phyloP scores from a whole-genome alignment of 1,140 invertebrate genomes.

The Zaprionus capensis region DNA sequence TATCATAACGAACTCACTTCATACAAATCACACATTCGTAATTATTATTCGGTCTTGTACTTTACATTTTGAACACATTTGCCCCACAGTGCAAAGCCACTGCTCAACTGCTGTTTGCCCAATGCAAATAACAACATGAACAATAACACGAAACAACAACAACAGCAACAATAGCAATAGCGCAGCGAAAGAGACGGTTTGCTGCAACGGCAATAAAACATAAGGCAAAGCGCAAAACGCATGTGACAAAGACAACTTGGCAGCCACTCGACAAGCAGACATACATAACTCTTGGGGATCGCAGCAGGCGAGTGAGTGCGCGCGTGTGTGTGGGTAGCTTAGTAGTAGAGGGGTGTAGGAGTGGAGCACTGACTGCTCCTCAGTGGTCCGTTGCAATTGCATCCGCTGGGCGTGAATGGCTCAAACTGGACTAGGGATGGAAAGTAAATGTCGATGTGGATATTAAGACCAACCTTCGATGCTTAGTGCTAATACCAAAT shows the following conservation, averaged over 20 bases:
- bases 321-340: neutral
- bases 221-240: conserved; percentile 37
- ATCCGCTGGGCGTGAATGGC: conserved; percentile 52
- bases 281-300: conserved; percentile 2
- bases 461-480: too few relatives aligned
- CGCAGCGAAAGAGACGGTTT: conserved; percentile 4
- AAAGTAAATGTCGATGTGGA: too few relatives aligned
- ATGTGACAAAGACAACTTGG: conserved; percentile 76
- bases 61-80: conserved; percentile 38
- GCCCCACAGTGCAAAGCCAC: conserved; percentile 30
- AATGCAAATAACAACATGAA: conserved; percentile 65
- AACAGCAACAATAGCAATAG: neutral
- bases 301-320: neutral
- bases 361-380: conserved; percentile 19
- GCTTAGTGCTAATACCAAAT: too few relatives aligned
- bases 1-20: neutral
- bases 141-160: conserved; percentile 21
- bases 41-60: neutral
- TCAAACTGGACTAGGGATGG: conserved; percentile 1
- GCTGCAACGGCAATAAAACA: conserved; percentile 43
- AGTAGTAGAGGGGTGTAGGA: neutral
- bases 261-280: conserved; percentile 33
- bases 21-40: neutral
- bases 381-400: conserved; percentile 54
- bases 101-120: conserved; percentile 62